Base-by-base conservation (phyloP, 1,140 invertebrate genomes). In the Drosophila punjabiensis region DNA sequence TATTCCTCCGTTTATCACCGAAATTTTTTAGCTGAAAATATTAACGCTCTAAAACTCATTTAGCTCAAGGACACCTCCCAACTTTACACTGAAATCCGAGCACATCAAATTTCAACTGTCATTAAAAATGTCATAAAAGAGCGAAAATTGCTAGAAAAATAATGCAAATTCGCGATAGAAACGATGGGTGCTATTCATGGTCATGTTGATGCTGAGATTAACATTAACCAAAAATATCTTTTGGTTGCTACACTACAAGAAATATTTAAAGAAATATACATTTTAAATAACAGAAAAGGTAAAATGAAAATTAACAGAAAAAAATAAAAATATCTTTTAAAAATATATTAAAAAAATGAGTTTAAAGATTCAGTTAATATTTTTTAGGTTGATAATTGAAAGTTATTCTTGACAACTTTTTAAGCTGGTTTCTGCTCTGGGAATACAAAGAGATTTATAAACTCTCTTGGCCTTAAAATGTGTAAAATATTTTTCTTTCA, bases 121-220 rank as follows among this genome's bases (percentile, higher is more conserved):
- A 87, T 87, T 84, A 87, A 88, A 88, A 89, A 45, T 37, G 52
- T 24, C 61, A 87, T 87, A 82, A 82, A 87, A 35, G 50, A 69
- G 68, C 48, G 35, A 64, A 67, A 78, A 77, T 39, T 43, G 53
- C 28, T 30, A 20, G 14, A 69, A 41, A 41, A 52, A 53, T 53
- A 74, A 81, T 78, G 65, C 53, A 89, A 71, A 81, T 78, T 65
- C 52, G 20, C n/a, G 30, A 53, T 67, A 56, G 47, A 65, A 41
- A 55, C 20, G 33, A 35, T 32, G 64, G 60, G 20, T 52, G 63
- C 39, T 32, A 30, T 39, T 67, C 33, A 39, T 18, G 62, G 18
- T 50, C 28, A 67, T 67, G 66, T 7, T 68, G 64, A 78, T 74
- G 62, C 32, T 64, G 20, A 64, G 81, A 75, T 65, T 80, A 84